Evolutionary conservation across 2,797 vertebrate genomes (phyloP), one percentile per base, ranked within the genome.

Genomic region (Trachurus trachurus): DNA sequence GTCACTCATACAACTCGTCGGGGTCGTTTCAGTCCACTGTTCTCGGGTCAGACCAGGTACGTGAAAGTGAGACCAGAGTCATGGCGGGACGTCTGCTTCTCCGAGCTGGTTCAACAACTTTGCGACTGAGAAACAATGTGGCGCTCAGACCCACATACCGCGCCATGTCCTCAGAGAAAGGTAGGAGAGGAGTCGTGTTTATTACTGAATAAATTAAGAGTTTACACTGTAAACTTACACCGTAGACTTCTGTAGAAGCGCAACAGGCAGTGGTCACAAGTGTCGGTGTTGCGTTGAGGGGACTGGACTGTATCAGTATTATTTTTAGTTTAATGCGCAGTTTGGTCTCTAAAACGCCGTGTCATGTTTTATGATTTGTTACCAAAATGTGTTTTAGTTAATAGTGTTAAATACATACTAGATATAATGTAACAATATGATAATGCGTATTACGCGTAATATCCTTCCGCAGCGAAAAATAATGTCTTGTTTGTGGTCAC

Each of bases 11-110:
- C 5, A 3, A 4, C 1, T 42, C 2, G 15, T 34, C 8, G 53
- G 60, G 87, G 61, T 90, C 64, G 78, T 66, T 44, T 87, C 47
- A 76, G 87, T 66, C 64, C 88, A 74, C 2, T 16, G 9, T 16
- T 4, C 6, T 50, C 72, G 19, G 83, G 75, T 86, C 71, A 40
- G 10, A 59, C 11, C 66, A 40, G 2, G 54, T 61, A 59, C 8
- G 52, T 54, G 65, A 59, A 11, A 78, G 63, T 47, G 64, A 40
- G 37, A 15, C 2, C 11, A 49, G 15, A 6, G 1, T 22, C 61
- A 96, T 96, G 95, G 94, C 94, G 34, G 89, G 84, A 56, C 90
- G 89, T 63, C 10, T 93, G n/a, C 82, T 96, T 2, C 90, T 94
- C 22, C 89, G 94, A 54, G 68, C 76, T 16, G 89, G 78, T 53